Percentiles rank a stretch among this genome's conserved stretches.
Conservation (phyloP, 2,888 invertebrate genomes). For the Plebejus melissa region DNA sequence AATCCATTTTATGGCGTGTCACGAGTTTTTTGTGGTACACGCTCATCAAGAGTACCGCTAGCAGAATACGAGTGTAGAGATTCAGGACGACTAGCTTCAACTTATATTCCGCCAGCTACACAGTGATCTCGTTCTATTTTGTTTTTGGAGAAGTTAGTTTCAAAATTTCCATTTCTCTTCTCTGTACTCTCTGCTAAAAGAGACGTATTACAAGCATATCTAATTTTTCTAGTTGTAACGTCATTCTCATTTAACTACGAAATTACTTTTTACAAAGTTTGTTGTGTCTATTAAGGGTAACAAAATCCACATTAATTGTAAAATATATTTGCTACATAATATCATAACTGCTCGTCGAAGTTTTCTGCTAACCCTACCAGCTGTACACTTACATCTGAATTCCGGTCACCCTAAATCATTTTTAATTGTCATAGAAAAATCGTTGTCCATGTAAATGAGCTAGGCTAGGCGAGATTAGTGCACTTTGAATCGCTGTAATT, state of each 20-base stretch:
- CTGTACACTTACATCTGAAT: slow-evolving; percentile 37
- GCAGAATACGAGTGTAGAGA: slow-evolving; percentile 7
- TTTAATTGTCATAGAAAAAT: slow-evolving; percentile 58
- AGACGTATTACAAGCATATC: too few species aligned
- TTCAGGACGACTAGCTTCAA: background rate
- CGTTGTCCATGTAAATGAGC: slow-evolving; percentile 62
- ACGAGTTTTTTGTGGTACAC: slow-evolving; percentile 48
- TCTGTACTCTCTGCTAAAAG: too few species aligned
- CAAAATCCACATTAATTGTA: background rate
- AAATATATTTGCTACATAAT: background rate
- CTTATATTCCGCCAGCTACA: background rate
- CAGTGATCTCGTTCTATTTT: background rate
- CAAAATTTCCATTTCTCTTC: too few species aligned
- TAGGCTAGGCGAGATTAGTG: slow-evolving; percentile 66
- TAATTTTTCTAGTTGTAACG: too few species aligned
- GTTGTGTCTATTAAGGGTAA: background rate
- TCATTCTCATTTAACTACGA: background rate
- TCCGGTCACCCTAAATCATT: slow-evolving; percentile 67
- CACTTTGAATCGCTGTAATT: slow-evolving; percentile 68
- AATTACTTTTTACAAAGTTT: background rate
- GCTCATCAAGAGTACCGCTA: slow-evolving; percentile 37
- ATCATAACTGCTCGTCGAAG: background rate
- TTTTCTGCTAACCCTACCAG: slow-evolving; percentile 34
- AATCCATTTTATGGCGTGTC: slow-evolving; percentile 76
- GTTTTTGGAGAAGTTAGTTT: background rate